phyloP scores from a whole-genome alignment of 2,797 vertebrate species.

The Sebastes flavidus region DNA sequence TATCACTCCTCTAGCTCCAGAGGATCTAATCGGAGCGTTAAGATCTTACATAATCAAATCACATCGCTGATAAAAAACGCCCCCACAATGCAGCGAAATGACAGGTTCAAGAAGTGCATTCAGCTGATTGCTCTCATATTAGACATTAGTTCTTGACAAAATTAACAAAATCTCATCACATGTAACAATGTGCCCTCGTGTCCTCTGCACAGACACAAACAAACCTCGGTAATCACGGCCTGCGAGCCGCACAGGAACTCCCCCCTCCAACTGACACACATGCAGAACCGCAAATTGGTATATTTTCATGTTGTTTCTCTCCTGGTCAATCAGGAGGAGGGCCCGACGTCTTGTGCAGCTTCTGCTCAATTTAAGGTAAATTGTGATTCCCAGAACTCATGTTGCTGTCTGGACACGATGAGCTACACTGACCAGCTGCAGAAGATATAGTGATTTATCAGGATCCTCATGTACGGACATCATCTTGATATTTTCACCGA shows the following conservation, averaged over 20 bases:
- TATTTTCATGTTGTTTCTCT: not conserved
- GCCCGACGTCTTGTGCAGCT: not conserved
- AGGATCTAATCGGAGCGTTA: constrained; percentile 8
- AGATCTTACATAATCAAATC: constrained; percentile 41
- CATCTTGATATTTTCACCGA: constrained; percentile 30
- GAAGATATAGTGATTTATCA: constrained; percentile 11
- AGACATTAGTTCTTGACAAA: constrained; percentile 14
- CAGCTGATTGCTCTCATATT: constrained; percentile 26
- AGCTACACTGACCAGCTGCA: constrained; percentile 5
- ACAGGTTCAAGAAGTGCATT: constrained; percentile 37
- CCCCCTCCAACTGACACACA: not conserved
- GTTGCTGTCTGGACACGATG: not conserved
- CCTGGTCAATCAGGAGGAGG: not conserved
- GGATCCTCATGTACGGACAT: constrained; percentile 10
- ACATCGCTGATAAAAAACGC: constrained; percentile 34
- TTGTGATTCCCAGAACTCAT: constrained; percentile 1
- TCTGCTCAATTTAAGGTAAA: not conserved
- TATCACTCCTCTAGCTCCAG: not conserved
- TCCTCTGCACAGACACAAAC: not conserved
- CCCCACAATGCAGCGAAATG: constrained; percentile 22
- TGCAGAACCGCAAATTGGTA: not conserved
- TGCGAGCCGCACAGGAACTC: not conserved
- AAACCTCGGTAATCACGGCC: not conserved
- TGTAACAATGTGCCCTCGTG: not conserved
- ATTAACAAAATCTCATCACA: constrained; percentile 12